Percentiles rank a stretch among this genome's conserved stretches.
Evolutionary conservation across 2,888 invertebrate genomes (phyloP).

Genomic region (Bombylius major): DNA sequence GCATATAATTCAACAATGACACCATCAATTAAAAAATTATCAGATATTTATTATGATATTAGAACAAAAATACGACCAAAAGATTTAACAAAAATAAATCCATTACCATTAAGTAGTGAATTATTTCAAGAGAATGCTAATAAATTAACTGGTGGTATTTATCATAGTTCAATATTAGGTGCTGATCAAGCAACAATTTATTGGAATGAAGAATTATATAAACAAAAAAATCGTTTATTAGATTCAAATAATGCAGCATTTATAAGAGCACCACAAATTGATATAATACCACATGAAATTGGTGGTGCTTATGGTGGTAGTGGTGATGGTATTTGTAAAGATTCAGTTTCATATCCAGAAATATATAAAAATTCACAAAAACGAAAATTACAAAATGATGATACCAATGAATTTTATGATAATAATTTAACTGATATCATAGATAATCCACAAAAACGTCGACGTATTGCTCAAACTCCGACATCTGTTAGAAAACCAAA

Average conservation of each 20-base stretch:
- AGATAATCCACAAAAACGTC: conserved; percentile 16
- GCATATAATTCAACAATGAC: conserved; percentile 33
- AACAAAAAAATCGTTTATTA: conserved; percentile 13
- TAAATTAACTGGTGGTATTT: conserved; percentile 25
- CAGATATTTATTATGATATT: conserved; percentile 28
- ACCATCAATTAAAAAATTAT: conserved; percentile 27
- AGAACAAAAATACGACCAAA: conserved; percentile 20
- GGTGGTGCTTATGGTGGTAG: not conserved
- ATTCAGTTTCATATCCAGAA: conserved; percentile 23
- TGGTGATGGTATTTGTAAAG: conserved; percentile 6
- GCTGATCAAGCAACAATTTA: conserved; percentile 27
- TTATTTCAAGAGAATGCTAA: conserved; percentile 26
- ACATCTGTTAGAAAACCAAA: not conserved
- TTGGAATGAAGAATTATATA: conserved; percentile 18
- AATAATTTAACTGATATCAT: not conserved
- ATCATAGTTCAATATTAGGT: conserved; percentile 28
- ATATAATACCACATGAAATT: conserved; percentile 9
- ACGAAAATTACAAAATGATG: conserved; percentile 17
- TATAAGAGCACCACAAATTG: conserved; percentile 23
- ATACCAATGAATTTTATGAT: not conserved
- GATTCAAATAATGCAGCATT: conserved; percentile 28
- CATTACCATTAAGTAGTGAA: conserved; percentile 30
- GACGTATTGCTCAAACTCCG: not conserved
- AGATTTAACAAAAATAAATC: conserved; percentile 16
- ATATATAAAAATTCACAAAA: conserved; percentile 21